phyloP scores from a whole-genome alignment of 2,113 vertebrate species.

The Macroglossus sobrinus region DNA sequence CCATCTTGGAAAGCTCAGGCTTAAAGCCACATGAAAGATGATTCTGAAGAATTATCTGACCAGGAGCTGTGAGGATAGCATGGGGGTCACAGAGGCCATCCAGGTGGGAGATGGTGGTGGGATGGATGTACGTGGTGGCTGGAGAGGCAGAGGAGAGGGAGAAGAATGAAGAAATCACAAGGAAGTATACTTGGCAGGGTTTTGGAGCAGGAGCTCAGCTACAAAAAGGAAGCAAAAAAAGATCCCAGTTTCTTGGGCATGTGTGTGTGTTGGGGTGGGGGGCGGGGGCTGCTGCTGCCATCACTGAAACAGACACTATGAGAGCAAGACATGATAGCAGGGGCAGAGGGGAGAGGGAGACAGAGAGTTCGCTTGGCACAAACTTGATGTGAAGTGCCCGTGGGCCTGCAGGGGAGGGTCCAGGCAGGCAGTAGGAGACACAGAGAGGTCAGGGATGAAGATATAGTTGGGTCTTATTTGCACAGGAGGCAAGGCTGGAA shows the following conservation, averaged over 20 bases:
- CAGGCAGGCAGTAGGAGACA: background rate
- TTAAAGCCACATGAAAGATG: background rate
- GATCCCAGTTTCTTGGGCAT: background rate
- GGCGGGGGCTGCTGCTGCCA: background rate
- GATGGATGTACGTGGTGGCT: fast-evolving
- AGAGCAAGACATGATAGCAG: background rate
- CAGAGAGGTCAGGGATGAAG: background rate
- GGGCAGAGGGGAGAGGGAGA: background rate
- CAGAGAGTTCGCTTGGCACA: background rate
- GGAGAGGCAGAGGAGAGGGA: too few relatives aligned
- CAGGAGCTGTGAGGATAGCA: background rate
- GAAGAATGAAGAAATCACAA: background rate
- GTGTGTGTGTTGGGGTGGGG: too few relatives aligned
- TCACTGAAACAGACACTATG: background rate
- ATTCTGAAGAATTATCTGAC: background rate
- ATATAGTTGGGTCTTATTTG: background rate
- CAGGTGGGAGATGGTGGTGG: background rate
- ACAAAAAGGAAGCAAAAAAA: background rate
- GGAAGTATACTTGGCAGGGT: background rate
- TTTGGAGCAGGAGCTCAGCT: background rate
- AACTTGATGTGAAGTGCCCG: background rate
- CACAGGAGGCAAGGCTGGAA: background rate
- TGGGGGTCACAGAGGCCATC: background rate
- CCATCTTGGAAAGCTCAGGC: background rate
- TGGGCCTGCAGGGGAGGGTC: background rate